Evolutionary conservation across 2,797 vertebrate genomes (phyloP).

Genomic region (Tiaroga cobitis): DNA sequence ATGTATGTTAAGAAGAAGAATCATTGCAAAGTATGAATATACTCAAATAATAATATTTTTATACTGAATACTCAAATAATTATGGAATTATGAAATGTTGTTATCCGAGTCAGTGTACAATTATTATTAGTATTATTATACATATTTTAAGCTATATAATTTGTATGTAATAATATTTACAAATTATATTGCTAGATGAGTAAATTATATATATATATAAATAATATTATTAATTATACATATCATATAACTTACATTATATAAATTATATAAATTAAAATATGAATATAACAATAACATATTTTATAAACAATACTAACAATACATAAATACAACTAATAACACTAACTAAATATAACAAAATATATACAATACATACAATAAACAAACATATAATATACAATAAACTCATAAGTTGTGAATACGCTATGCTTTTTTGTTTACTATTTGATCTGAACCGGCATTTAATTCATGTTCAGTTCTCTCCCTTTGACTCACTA

Average conservation of each 20-base stretch:
- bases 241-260: neutral
- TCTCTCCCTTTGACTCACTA: slow-evolving; percentile 35
- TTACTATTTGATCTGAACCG: neutral
- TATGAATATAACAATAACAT: no score
- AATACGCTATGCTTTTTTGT: neutral
- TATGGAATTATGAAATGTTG: neutral
- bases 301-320: no score
- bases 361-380: neutral
- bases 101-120: neutral
- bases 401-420: neutral
- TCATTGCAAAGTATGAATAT: neutral
- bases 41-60: neutral
- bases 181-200: neutral
- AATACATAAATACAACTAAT: no score
- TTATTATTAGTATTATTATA: neutral
- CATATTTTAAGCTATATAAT: neutral
- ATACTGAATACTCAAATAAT: neutral
- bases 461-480: neutral
- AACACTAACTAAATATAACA: neutral
- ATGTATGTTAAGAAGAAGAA: neutral
- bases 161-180: neutral
- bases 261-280: no score
- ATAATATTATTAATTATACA: no score
- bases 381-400: neutral
- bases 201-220: neutral